A percentile compares a stretch with the other conserved stretches of the same genome.
phyloP scores from a whole-genome alignment of 2,113 vertebrate species.

The Saguinus imperator region DNA sequence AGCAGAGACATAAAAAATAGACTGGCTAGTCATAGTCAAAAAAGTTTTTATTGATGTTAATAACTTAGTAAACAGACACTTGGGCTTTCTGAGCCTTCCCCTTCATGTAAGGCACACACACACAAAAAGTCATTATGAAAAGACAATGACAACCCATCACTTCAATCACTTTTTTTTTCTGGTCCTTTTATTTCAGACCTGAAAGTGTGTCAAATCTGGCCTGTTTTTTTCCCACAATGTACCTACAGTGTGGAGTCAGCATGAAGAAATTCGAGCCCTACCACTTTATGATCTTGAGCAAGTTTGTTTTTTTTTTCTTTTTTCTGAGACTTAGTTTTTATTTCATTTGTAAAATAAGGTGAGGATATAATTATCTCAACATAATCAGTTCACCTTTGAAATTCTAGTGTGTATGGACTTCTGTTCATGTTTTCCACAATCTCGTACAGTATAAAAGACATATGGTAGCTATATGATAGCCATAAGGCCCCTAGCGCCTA shows the following conservation, averaged over 20 bases:
- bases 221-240: slow-evolving; percentile 41
- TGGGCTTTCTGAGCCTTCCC: neutral
- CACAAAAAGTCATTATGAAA: slow-evolving; percentile 59
- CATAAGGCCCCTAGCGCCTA: neutral
- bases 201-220: slow-evolving; percentile 50
- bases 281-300: neutral
- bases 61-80: slow-evolving; percentile 65
- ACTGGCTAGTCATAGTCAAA: slow-evolving; percentile 41
- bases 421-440: neutral
- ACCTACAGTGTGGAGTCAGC: slow-evolving; percentile 17
- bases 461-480: neutral
- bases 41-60: slow-evolving; percentile 56
- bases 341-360: neutral
- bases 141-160: slow-evolving; percentile 53
- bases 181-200: slow-evolving; percentile 55
- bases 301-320: neutral
- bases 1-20: slow-evolving; percentile 9
- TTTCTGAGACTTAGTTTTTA: neutral
- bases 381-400: neutral
- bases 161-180: slow-evolving; percentile 42
- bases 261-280: neutral
- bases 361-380: neutral
- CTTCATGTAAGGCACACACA: slow-evolving; percentile 45
- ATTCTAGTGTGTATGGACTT: neutral
- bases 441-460: neutral